phyloP scores from a whole-genome alignment of 30 jellyfish, hydroid and myxozoan genomes.

The Rhopilema esculentum region DNA sequence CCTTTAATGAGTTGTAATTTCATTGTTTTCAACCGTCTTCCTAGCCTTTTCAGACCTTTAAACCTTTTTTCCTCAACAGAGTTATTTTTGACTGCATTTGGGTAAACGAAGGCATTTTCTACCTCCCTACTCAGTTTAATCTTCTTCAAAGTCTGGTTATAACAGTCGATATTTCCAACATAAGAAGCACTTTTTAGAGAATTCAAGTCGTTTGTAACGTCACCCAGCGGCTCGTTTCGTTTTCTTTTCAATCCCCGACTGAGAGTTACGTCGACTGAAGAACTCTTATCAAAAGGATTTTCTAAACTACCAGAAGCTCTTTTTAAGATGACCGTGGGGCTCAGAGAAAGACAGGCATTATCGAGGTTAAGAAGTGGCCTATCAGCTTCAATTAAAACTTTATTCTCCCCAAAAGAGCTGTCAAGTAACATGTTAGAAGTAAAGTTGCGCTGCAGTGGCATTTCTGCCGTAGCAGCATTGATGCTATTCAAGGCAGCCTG shows the following conservation, averaged over 20 bases:
- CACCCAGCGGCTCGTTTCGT: background rate
- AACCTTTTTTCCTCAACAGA: background rate
- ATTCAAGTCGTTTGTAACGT: background rate
- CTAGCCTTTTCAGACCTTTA: background rate
- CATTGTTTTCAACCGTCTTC: background rate
- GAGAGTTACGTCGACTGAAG: background rate
- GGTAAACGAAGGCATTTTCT: background rate
- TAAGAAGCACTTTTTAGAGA: too few species aligned
- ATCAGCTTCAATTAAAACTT: too few species aligned
- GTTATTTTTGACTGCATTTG: background rate
- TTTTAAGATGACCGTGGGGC: too few species aligned
- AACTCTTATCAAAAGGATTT: background rate
- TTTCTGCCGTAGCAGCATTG: background rate
- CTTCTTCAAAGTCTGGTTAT: background rate
- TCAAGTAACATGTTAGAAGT: too few species aligned
- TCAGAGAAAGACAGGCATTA: too few species aligned
- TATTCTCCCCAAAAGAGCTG: too few species aligned
- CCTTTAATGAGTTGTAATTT: background rate
- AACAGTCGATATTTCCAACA: background rate
- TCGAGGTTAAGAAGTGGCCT: too few species aligned
- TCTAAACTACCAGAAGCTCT: background rate
- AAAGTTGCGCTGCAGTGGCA: background rate
- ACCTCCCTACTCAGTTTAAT: background rate
- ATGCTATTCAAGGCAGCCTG: background rate
- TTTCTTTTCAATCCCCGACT: background rate